Evolutionary conservation across 2,888 invertebrate species (phyloP).

Genomic region (Macroteleia sp.): DNA sequence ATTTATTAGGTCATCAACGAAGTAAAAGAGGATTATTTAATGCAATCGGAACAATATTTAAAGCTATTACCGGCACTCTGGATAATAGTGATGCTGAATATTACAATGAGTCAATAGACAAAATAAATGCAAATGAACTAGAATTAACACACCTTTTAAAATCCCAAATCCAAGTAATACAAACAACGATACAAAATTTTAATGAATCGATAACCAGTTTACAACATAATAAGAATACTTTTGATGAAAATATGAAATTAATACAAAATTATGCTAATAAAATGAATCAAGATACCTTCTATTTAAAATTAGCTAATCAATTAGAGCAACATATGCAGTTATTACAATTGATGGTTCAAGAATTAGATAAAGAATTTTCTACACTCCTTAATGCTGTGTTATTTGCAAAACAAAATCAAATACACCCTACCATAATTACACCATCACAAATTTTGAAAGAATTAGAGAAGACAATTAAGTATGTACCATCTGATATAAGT

Average conservation of each 20-base stretch:
- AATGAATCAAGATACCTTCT: background rate
- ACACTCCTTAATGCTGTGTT: background rate
- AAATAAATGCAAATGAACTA: constrained; percentile 55
- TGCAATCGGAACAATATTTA: constrained; percentile 66
- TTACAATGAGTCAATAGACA: constrained; percentile 67
- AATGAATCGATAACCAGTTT: constrained; percentile 68
- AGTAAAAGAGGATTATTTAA: constrained; percentile 67
- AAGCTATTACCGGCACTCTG: constrained; percentile 70
- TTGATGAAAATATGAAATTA: constrained; percentile 13
- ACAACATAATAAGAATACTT: constrained; percentile 2
- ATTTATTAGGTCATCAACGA: constrained; percentile 31
- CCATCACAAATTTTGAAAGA: constrained; percentile 18
- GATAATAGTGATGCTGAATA: constrained; percentile 70
- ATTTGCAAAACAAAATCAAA: constrained; percentile 12
- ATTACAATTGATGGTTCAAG: constrained; percentile 1
- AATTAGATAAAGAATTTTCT: constrained; percentile 12
- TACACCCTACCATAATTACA: constrained; percentile 15
- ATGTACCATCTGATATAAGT: background rate
- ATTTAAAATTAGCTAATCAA: background rate
- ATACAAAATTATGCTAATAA: constrained; percentile 5
- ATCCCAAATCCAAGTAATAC: constrained; percentile 39
- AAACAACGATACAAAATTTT: constrained; percentile 48
- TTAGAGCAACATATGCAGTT: constrained; percentile 10
- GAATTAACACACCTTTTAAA: constrained; percentile 48
- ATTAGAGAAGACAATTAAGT: constrained; percentile 3